phyloP scores from a whole-genome alignment of 2,888 invertebrate genomes.

The Zonitis immaculata region DNA sequence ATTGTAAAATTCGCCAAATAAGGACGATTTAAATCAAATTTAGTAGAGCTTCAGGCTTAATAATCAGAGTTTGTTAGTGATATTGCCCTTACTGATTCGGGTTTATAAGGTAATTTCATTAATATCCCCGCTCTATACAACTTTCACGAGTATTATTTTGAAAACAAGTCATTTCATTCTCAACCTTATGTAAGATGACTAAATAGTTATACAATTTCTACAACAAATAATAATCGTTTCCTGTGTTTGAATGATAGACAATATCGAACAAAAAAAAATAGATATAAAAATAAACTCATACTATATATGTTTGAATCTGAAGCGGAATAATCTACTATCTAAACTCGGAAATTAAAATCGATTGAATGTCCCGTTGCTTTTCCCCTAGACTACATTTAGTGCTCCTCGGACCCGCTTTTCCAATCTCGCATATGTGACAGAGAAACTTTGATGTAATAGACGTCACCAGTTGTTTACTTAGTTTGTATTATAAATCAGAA shows the following conservation, averaged over 20 bases:
- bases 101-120: slow-evolving; percentile 23
- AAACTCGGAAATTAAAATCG: slow-evolving; percentile 38
- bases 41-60: slow-evolving; percentile 15
- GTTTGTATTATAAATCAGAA: slow-evolving; percentile 23
- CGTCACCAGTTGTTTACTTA: slow-evolving; percentile 34
- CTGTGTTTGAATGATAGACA: not conserved
- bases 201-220: slow-evolving; percentile 2
- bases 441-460: slow-evolving; percentile 36
- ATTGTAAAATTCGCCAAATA: slow-evolving; percentile 17
- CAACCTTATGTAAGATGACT: slow-evolving; percentile 8
- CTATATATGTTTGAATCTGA: slow-evolving; percentile 20
- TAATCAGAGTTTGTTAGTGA: slow-evolving; percentile 21
- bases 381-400: slow-evolving; percentile 9
- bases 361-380: slow-evolving; percentile 28
- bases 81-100: slow-evolving; percentile 18
- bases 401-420: slow-evolving; percentile 20
- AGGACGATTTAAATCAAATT: slow-evolving; percentile 21
- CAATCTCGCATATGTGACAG: slow-evolving; percentile 35
- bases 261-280: not conserved
- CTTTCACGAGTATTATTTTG: slow-evolving; percentile 10
- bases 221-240: slow-evolving; percentile 9
- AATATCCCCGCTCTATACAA: slow-evolving; percentile 20
- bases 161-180: slow-evolving; percentile 8
- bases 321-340: slow-evolving; percentile 30
- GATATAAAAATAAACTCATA: not conserved